Evolutionary conservation across 1,140 invertebrate species (phyloP), one percentile per base, ranked within the genome.

Genomic region (Tachypleus tridentatus): DNA sequence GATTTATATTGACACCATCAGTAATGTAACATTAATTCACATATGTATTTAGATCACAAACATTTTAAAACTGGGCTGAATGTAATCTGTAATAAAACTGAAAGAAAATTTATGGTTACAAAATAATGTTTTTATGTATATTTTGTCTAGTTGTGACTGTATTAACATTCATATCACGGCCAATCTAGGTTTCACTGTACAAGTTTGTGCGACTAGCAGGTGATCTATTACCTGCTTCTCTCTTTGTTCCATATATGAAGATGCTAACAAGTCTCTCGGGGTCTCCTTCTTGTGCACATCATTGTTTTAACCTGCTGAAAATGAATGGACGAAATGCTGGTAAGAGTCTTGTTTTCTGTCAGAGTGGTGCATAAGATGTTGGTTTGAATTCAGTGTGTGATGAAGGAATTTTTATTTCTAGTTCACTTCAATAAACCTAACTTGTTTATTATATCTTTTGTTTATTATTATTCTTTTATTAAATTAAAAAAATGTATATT

Each of bases 171-270:
- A n/a, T 64, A 61, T 53, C 61, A 49, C 11, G 11, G 29, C 52
- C 58, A 47, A 66, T 72, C 9, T 82, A 89, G 72, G 85, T 90
- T 11, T 86, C 87, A 0, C 79, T 97, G 6, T 92, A 89, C 76
- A 97, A 96, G 79, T 95, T 97, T 77, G 84, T 97, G 4, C 82
- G 90, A 4, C 80, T 92, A 62, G 87, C 91, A 54, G 89, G 92
- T 58, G 91, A 93, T 75, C 80, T 91, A 73, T 77, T 95, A 51
- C 88, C 89, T n/a, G 83, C 89, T 9, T 84, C 87, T 3, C 76
- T 97, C 50, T 93, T 93, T 75, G 85, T 90, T 6, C 86, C 89
- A 0, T 96, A 95, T 77, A 79, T 95, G 58, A 86, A 85, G 66
- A 91, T 97, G 84, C 81, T 97, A 64, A 85, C 84, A 0, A 87